A percentile compares a stretch with the other conserved stretches of the same genome.
Evolutionary conservation across 2,797 vertebrate species (phyloP).

Genomic region (Pantherophis alleghaniensis): DNA sequence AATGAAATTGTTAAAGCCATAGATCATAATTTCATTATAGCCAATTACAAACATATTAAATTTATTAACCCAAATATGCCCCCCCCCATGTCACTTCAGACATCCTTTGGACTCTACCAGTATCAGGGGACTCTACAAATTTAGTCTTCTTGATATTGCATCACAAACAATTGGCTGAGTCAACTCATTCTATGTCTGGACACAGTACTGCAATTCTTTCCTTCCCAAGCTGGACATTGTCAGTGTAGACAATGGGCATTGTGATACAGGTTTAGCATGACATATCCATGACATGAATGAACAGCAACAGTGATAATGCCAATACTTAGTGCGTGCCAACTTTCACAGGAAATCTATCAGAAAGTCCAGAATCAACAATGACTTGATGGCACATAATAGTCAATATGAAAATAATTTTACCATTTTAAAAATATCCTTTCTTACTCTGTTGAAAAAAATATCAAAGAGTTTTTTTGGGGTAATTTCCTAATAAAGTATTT

Average conservation of each 20-base stretch:
- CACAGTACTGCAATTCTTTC: neutral
- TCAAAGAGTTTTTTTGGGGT: neutral
- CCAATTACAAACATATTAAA: neutral
- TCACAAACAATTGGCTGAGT: neutral
- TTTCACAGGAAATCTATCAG: neutral
- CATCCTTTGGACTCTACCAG: neutral
- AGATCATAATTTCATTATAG: neutral
- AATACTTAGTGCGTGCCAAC: neutral
- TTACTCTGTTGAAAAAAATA: neutral
- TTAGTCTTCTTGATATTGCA: neutral
- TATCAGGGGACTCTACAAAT: neutral
- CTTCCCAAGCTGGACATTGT: neutral
- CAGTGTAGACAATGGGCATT: neutral
- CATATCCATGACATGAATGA: neutral
- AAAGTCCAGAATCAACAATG: neutral
- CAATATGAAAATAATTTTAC: neutral
- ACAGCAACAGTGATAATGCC: neutral
- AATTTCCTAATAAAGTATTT: conserved; percentile 11
- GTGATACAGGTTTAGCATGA: neutral
- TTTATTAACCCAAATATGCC: neutral
- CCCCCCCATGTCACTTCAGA: neutral
- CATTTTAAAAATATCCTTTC: neutral
- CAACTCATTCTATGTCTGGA: neutral
- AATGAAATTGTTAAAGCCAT: neutral
- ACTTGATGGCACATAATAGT: neutral